Evolutionary conservation across 2,888 invertebrate species (phyloP).

Genomic region (Zele albiditarsus): DNA sequence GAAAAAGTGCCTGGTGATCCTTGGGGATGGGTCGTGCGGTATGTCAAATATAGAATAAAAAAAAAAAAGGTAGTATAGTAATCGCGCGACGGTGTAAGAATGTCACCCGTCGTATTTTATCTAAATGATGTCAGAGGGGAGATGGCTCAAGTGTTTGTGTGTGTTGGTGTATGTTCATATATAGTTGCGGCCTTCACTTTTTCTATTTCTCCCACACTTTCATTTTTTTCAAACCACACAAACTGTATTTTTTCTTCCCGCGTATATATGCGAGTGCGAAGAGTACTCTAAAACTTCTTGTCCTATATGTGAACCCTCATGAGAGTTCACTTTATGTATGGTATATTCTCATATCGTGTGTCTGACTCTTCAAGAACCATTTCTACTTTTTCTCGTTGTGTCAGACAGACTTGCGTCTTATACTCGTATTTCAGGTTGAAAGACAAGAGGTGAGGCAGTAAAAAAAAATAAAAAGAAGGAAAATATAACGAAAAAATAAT

Average conservation of each 20-base stretch:
- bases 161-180: conserved; percentile 39
- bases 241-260: not conserved
- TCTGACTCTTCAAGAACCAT: not conserved
- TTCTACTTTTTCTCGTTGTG: conserved; percentile 13
- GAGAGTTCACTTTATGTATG: conserved; percentile 25
- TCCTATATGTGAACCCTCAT: conserved; percentile 26
- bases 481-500: not conserved
- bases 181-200: conserved; percentile 46
- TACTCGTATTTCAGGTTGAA: conserved; percentile 31
- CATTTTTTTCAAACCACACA: conserved; percentile 35
- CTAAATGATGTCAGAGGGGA: conserved; percentile 68
- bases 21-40: conserved; percentile 9
- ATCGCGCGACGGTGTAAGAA: conserved; percentile 50
- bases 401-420: conserved; percentile 18
- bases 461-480: not conserved
- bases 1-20: conserved; percentile 50
- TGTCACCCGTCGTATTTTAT: conserved; percentile 64
- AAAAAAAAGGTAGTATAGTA: conserved; percentile 48
- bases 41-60: conserved; percentile 26
- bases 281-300: conserved; percentile 43
- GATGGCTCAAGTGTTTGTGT: conserved; percentile 28
- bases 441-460: conserved; percentile 4
- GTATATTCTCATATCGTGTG: conserved; percentile 21
- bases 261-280: conserved; percentile 34
- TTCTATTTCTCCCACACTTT: conserved; percentile 35